Evolutionary conservation across 2,888 invertebrate species (phyloP).

Genomic region (Argyresthia albistria): DNA sequence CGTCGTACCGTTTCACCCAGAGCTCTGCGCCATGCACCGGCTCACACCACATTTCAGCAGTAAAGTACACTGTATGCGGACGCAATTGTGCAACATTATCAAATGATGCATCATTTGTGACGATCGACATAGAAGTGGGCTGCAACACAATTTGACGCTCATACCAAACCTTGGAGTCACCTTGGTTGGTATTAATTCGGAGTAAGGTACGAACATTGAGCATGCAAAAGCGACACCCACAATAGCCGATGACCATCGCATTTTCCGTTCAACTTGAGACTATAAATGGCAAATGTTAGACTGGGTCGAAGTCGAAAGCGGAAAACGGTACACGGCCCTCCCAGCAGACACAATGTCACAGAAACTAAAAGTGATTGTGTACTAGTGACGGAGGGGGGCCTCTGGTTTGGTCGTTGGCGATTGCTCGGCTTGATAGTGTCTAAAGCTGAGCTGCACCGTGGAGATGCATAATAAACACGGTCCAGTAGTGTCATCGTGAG

Average conservation of each 20-base stretch:
- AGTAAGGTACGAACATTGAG: too few species aligned
- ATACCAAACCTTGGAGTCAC: too few species aligned
- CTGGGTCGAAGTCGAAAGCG: conserved; percentile 11
- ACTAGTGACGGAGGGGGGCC: neutral
- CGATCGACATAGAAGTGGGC: too few species aligned
- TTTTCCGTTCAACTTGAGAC: conserved; percentile 1
- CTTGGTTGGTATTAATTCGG: too few species aligned
- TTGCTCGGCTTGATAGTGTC: too few species aligned
- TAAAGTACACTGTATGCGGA: neutral
- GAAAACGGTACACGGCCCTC: conserved; percentile 9
- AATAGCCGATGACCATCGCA: neutral
- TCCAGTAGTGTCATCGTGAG: too few species aligned
- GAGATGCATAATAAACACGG: neutral
- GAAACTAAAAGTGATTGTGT: conserved; percentile 10
- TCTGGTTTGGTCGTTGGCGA: neutral
- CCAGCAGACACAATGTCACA: neutral
- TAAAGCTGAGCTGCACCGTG: neutral
- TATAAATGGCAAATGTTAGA: neutral
- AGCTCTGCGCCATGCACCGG: conserved; percentile 11
- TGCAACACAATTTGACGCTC: too few species aligned
- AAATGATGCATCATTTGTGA: too few species aligned
- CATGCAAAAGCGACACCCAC: too few species aligned
- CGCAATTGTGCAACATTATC: neutral
- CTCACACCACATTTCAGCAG: conserved; percentile 6
- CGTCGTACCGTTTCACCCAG: conserved; percentile 43